Conservation (phyloP, 2,888 invertebrate species). For the Xestobium rufovillosum region DNA sequence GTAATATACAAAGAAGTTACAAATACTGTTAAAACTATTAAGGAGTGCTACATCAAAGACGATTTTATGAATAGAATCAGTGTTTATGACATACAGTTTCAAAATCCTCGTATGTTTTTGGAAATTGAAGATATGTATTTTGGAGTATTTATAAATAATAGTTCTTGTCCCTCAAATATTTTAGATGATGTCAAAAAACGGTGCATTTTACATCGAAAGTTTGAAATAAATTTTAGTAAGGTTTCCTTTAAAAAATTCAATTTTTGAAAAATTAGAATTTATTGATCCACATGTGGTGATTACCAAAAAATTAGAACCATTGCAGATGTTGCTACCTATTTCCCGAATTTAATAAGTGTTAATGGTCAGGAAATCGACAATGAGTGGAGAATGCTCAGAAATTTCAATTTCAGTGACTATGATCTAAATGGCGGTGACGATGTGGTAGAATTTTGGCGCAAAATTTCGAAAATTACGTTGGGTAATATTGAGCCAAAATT, state of each 20-base stretch:
- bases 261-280: not conserved
- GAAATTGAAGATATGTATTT: constrained; percentile 4
- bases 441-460: not conserved
- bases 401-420: not conserved
- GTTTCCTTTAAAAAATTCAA: constrained; percentile 3
- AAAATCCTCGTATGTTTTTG: constrained; percentile 3
- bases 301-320: constrained; percentile 1
- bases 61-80: not conserved
- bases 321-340: not conserved
- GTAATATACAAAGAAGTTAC: constrained; percentile 5
- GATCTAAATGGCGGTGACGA: not conserved
- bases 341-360: not conserved
- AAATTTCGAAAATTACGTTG: not conserved
- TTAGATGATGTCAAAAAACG: not conserved
- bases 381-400: constrained; percentile 4
- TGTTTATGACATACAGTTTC: constrained; percentile 4
- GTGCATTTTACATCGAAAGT: constrained; percentile 4
- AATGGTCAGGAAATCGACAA: not conserved
- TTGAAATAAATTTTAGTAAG: not conserved
- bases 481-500: not conserved
- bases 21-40: constrained; percentile 6
- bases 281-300: constrained; percentile 1
- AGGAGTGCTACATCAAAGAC: constrained; percentile 1
- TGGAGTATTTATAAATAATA: constrained; percentile 4
- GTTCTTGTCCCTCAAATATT: not conserved